A percentile compares a stretch with the other conserved stretches of the same genome.
These are phyloP conservation scores for Castor canadensis DNA, from an alignment of 2,113 vertebrate genomes.

Conservation along the genomic window DNA sequence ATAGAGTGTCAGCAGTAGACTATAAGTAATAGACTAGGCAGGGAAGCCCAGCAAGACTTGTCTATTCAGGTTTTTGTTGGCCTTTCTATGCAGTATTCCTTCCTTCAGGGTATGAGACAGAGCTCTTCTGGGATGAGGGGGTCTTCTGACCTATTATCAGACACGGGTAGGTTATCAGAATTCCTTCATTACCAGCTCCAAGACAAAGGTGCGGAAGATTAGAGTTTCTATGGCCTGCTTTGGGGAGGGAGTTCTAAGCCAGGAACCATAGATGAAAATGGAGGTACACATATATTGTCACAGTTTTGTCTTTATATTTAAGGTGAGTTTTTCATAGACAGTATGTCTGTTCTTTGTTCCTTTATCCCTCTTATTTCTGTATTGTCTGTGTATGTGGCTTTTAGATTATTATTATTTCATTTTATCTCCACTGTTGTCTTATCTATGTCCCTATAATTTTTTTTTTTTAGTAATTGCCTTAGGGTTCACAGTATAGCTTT, in stretches of 20 bases:
- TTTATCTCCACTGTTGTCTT: not conserved
- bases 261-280: no score
- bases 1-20: no score
- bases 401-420: not conserved
- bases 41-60: not conserved
- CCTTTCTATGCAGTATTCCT: not conserved
- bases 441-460: not conserved
- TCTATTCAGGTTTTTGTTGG: not conserved
- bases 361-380: not conserved
- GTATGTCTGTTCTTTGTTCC: not conserved
- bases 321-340: not conserved
- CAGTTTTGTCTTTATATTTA: not conserved
- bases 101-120: not conserved
- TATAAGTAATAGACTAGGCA: not conserved
- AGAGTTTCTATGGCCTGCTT: not conserved
- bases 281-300: not conserved
- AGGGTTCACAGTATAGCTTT: not conserved
- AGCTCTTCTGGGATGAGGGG: not conserved
- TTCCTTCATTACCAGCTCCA: not conserved
- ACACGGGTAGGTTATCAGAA: not conserved
- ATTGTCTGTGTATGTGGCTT: no score
- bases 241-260: not conserved
- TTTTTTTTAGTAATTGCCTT: not conserved
- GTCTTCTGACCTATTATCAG: not conserved
- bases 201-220: not conserved